phyloP scores from a whole-genome alignment of 1,140 invertebrate genomes.

The Arctopsyche grandis region DNA sequence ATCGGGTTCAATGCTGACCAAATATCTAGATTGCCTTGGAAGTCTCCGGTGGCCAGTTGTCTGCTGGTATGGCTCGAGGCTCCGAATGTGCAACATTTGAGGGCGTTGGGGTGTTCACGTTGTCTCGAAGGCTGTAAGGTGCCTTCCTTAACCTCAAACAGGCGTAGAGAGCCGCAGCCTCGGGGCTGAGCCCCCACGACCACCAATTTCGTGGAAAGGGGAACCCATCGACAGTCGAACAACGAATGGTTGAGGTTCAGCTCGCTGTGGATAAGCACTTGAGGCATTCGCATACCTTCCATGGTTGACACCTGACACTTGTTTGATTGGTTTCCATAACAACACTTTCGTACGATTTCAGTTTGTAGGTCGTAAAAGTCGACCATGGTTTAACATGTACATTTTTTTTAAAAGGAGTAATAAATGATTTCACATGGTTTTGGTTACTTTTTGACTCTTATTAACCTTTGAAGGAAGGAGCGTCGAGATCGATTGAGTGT shows the following conservation, averaged over 20 bases:
- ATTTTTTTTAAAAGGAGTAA: too few relatives aligned
- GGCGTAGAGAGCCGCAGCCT: constrained; percentile 85
- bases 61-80: constrained; percentile 82
- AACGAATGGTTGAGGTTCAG: constrained; percentile 86
- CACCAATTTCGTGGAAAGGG: constrained; percentile 91
- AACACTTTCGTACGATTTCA: background rate
- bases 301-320: constrained; percentile 54
- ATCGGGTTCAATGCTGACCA: constrained; percentile 70
- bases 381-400: too few relatives aligned
- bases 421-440: too few relatives aligned
- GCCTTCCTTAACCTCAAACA: constrained; percentile 84
- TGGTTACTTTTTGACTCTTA: too few relatives aligned
- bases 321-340: constrained; percentile 15
- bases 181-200: constrained; percentile 85
- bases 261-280: constrained; percentile 89
- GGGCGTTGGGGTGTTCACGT: constrained; percentile 81
- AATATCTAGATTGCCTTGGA: constrained; percentile 86
- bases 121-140: constrained; percentile 78
- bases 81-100: constrained; percentile 94
- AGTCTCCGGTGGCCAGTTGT: constrained; percentile 90
- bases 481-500: too few relatives aligned
- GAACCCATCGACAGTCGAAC: constrained; percentile 95
- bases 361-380: too few relatives aligned
- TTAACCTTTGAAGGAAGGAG: too few relatives aligned
- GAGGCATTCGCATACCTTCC: constrained; percentile 80